Evolutionary conservation across 2,888 invertebrate genomes (phyloP).

Genomic region (Rapana venosa): DNA sequence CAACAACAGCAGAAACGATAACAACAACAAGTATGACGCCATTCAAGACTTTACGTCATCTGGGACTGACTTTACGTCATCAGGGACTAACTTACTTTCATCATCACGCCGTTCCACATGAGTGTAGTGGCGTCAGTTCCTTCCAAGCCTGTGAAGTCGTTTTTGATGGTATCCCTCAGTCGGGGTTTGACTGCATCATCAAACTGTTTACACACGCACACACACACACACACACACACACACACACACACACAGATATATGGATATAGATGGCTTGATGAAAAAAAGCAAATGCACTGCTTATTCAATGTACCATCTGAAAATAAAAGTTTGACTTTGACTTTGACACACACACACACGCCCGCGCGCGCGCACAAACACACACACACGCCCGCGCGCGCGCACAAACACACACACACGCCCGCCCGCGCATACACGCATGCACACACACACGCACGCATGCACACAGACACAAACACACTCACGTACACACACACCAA

Average conservation of each 20-base stretch:
- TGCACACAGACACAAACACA: no score
- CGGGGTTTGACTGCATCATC: slow-evolving; percentile 7
- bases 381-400: neutral
- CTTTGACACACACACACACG: neutral
- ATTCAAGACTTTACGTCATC: no score
- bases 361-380: neutral
- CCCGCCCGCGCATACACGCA: neutral
- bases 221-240: slow-evolving; percentile 9
- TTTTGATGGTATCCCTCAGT: slow-evolving; percentile 1
- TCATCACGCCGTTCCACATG: slow-evolving; percentile 40
- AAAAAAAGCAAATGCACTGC: no score
- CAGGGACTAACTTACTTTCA: slow-evolving; percentile 25
- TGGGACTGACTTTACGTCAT: neutral
- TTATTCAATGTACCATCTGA: no score
- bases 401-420: slow-evolving; percentile 9
- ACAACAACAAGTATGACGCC: no score
- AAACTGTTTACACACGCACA: neutral
- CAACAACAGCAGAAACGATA: no score
- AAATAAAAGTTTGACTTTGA: no score
- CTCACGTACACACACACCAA: no score
- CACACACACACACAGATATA: neutral
- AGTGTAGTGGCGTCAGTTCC: slow-evolving; percentile 38
- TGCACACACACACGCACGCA: neutral
- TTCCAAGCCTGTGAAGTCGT: slow-evolving; percentile 34
- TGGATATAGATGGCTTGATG: no score